Conservation (phyloP, 2,113 vertebrate species). For the Rhombomys opimus region DNA sequence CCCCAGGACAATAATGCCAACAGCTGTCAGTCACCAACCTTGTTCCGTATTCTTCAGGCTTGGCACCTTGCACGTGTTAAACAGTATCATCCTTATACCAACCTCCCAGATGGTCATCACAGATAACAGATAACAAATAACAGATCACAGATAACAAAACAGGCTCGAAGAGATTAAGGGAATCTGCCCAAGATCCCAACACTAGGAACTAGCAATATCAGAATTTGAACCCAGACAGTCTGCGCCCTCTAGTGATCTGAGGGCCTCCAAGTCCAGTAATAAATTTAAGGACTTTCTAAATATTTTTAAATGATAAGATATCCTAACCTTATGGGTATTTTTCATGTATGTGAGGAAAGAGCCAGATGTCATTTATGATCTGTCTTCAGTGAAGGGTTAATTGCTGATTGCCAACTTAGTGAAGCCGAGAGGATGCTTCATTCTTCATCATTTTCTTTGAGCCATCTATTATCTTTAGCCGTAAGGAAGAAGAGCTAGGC, state of each 20-base stretch:
- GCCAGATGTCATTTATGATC: background rate
- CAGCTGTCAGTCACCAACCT: background rate
- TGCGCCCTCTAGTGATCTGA: background rate
- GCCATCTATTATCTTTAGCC: background rate
- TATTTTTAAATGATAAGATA: background rate
- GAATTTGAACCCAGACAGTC: background rate
- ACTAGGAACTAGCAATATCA: background rate
- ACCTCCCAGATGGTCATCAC: background rate
- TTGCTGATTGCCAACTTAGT: background rate
- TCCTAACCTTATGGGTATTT: background rate
- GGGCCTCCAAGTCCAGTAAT: background rate
- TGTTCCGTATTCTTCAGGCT: background rate
- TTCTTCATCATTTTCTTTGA: background rate
- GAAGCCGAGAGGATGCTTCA: background rate
- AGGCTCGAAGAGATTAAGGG: background rate
- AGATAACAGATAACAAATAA: background rate
- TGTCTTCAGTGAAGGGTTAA: background rate
- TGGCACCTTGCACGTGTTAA: background rate
- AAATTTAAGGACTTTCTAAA: constrained; percentile 6
- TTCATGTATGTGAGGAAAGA: background rate
- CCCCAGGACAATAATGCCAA: background rate
- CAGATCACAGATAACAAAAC: background rate
- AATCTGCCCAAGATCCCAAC: background rate
- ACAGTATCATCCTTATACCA: background rate
- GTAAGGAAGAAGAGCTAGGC: background rate